A percentile compares a stretch with the other conserved stretches of the same genome.
Evolutionary conservation across 2,113 vertebrate genomes (phyloP).

Genomic region (Circaetus gallicus): DNA sequence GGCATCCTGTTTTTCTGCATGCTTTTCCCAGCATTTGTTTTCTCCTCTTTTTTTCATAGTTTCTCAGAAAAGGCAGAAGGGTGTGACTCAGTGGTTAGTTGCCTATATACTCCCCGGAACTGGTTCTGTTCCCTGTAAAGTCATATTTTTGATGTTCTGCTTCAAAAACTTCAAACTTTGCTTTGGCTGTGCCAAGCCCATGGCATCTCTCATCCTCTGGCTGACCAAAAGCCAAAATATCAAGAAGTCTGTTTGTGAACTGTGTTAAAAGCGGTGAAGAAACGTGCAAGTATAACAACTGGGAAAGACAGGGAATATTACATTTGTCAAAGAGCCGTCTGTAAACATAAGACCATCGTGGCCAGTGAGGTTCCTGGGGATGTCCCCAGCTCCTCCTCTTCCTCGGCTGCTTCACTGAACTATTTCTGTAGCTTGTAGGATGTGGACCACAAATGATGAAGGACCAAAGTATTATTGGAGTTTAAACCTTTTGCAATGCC

Average conservation of each 20-base stretch:
- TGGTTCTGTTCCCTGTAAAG: not conserved
- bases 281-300: not conserved
- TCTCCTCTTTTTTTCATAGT: not conserved
- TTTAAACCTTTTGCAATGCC: not conserved
- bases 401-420: not conserved
- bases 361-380: not conserved
- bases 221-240: not conserved
- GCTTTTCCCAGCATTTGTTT: not conserved
- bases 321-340: too few relatives aligned
- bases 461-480: not conserved
- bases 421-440: accelerated
- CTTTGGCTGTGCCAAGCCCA: not conserved
- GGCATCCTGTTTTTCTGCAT: conserved; percentile 10
- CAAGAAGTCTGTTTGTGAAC: not conserved
- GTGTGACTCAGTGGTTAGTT: not conserved
- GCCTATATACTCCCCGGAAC: not conserved
- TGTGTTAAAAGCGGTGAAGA: not conserved
- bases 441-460: not conserved
- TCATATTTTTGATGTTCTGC: accelerated
- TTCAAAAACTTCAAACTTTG: not conserved
- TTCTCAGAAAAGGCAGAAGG: conserved; percentile 1
- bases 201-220: not conserved
- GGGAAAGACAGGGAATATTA: not conserved
- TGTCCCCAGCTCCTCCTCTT: not conserved
- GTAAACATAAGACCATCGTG: accelerated